phyloP scores from a whole-genome alignment of 2,888 invertebrate species.

The Melinopterus prodromus region DNA sequence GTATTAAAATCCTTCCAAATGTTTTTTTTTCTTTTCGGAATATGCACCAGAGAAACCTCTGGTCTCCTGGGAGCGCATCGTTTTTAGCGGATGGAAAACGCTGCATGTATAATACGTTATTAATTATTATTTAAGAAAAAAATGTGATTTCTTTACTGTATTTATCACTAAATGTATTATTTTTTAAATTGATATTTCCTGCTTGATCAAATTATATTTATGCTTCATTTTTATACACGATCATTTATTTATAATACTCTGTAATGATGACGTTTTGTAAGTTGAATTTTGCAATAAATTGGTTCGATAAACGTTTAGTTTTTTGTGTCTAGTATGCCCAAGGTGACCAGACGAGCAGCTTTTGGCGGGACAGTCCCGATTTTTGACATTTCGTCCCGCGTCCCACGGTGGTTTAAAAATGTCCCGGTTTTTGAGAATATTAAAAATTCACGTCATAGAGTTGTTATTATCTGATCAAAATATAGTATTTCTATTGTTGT shows the following conservation, averaged over 20 bases:
- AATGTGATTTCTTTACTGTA: constrained; percentile 6
- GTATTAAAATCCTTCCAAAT: too few species aligned
- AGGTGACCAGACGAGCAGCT: too few species aligned
- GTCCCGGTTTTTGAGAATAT: too few species aligned
- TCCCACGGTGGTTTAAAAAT: too few species aligned
- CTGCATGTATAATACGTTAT: constrained; percentile 7
- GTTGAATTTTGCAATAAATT: neutral
- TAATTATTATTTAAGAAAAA: constrained; percentile 17
- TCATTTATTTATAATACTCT: neutral
- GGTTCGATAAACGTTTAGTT: neutral
- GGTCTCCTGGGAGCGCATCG: too few species aligned
- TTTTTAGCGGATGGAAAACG: neutral
- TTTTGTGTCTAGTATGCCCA: neutral
- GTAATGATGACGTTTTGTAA: neutral
- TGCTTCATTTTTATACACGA: neutral
- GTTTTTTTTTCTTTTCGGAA: too few species aligned
- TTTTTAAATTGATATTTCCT: neutral
- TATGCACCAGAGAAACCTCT: too few species aligned
- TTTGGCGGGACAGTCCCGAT: too few species aligned
- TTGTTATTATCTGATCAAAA: too few species aligned
- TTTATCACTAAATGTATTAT: neutral
- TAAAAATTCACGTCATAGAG: too few species aligned
- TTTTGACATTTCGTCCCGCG: too few species aligned
- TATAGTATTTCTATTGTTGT: too few species aligned
- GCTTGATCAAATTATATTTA: constrained; percentile 4